Percentiles rank a stretch among this genome's conserved stretches.
phyloP scores from a whole-genome alignment of 2,797 vertebrate species.

The Tokudaia tokunoshimensis region DNA sequence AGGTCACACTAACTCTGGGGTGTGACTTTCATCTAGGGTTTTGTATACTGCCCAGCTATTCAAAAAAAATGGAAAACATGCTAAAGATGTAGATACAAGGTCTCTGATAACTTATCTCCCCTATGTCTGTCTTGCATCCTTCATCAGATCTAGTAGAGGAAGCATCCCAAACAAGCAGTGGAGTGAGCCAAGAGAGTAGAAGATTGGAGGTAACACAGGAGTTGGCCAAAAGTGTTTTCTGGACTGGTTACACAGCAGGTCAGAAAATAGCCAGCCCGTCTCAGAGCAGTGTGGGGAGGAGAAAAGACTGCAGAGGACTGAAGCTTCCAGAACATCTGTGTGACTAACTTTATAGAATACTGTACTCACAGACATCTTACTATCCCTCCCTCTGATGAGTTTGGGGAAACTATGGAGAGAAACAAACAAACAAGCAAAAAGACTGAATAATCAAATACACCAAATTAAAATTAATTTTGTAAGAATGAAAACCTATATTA shows the following conservation, averaged over 20 bases:
- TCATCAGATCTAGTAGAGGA: background rate
- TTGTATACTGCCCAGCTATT: background rate
- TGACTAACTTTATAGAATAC: background rate
- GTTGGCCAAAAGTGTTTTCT: background rate
- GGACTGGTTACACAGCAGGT: background rate
- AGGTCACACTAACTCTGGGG: background rate
- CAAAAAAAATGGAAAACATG: background rate
- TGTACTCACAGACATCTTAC: background rate
- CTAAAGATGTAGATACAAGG: background rate
- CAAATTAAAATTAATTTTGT: background rate
- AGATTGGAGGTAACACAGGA: background rate
- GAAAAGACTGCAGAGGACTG: background rate
- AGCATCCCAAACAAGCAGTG: background rate
- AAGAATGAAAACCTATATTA: background rate
- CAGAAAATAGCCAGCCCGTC: background rate
- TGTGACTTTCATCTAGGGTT: background rate
- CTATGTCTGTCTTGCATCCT: background rate
- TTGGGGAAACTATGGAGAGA: background rate
- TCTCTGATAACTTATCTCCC: conserved; percentile 14
- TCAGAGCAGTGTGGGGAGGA: too few relatives aligned
- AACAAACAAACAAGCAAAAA: background rate
- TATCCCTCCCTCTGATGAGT: background rate
- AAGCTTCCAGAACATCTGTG: background rate
- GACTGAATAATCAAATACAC: background rate
- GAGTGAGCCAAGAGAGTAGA: background rate